Evolutionary conservation across 2,888 invertebrate species (phyloP).

Genomic region (Lepetodrilus schrolli): DNA sequence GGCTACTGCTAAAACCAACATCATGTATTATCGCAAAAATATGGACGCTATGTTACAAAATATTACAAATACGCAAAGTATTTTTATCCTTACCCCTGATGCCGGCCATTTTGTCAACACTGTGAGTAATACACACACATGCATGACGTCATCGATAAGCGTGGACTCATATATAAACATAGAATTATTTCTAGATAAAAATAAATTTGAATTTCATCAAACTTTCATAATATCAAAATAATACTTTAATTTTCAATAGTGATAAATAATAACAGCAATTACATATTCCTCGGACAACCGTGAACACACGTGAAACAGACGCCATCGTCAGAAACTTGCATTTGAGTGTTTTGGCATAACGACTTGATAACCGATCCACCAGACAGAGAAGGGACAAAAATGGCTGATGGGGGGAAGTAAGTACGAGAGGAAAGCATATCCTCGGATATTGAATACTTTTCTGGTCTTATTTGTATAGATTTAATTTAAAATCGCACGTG

Average conservation of each 20-base stretch:
- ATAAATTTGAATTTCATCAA: not conserved
- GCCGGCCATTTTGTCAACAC: slow-evolving; percentile 58
- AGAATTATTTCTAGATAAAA: not conserved
- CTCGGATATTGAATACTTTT: too few relatives aligned
- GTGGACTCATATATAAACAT: not conserved
- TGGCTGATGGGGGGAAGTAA: slow-evolving; percentile 23
- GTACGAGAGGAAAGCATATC: not conserved
- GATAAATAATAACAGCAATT: not conserved
- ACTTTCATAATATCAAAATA: not conserved
- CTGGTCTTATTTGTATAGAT: not conserved
- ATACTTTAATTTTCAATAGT: not conserved
- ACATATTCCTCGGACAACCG: not conserved
- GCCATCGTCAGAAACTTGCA: slow-evolving; percentile 17
- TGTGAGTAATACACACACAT: slow-evolving; percentile 17
- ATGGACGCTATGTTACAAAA: not conserved
- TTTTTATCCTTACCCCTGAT: slow-evolving; percentile 52
- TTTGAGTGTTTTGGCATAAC: slow-evolving; percentile 1
- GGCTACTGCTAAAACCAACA: too few relatives aligned
- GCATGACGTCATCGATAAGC: slow-evolving; percentile 27
- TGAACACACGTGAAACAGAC: slow-evolving; percentile 19
- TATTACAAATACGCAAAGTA: not conserved
- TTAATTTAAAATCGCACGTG: not conserved
- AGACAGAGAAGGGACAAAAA: not conserved
- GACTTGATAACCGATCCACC: not conserved
- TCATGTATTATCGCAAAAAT: too few relatives aligned